Conservation (phyloP, 2,113 vertebrate species). For the Myotis davidii region DNA sequence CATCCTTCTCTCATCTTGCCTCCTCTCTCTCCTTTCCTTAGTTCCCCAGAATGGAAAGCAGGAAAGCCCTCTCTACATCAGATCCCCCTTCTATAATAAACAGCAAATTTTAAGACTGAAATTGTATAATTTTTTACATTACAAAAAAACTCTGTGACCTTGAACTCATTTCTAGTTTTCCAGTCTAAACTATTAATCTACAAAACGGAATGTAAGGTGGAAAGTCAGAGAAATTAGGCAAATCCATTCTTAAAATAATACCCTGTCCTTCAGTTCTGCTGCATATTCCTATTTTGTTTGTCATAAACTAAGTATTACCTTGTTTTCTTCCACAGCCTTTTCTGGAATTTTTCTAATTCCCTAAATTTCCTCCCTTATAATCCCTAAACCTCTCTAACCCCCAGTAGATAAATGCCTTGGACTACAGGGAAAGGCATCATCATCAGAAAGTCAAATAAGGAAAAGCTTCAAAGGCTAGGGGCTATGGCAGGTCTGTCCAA, state of each 20-base stretch:
- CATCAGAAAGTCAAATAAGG: slow-evolving; percentile 30
- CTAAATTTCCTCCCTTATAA: not conserved
- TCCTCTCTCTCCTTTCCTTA: not conserved
- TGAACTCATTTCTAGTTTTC: not conserved
- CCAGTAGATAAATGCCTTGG: not conserved
- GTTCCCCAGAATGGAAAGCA: not conserved
- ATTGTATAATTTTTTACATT: not conserved
- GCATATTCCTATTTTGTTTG: not conserved
- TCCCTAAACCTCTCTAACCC: accelerated
- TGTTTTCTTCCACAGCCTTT: not conserved
- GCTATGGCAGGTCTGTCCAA: not conserved
- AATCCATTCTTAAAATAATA: slow-evolving; percentile 4
- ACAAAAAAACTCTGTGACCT: not conserved
- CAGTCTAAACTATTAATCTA: not conserved
- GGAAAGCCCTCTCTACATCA: not conserved
- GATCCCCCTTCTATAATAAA: not conserved
- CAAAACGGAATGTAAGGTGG: not conserved
- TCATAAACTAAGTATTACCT: not conserved
- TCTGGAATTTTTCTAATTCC: not conserved
- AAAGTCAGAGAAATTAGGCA: slow-evolving; percentile 29
- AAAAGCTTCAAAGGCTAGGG: not conserved
- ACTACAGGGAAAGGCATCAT: not conserved
- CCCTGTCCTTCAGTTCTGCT: not conserved
- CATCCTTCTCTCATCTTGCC: not conserved
- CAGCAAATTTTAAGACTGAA: not conserved